phyloP scores from a whole-genome alignment of 2,888 invertebrate species.

The Scaptomyza cyrtandrae region DNA sequence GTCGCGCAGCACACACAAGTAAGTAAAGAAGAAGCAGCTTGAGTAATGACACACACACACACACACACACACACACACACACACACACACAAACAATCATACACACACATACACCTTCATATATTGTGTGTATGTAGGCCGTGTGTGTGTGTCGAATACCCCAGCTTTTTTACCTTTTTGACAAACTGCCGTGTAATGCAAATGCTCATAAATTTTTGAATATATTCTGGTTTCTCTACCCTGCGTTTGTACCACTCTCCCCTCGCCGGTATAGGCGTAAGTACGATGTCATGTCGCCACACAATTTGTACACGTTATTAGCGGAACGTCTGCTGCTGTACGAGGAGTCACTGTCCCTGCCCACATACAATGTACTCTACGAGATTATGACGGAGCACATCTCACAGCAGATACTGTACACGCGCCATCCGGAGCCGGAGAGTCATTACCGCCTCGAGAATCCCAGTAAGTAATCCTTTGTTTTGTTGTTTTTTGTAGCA shows the following conservation, averaged over 20 bases:
- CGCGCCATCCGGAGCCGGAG: conserved; percentile 97
- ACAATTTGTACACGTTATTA: conserved; percentile 98
- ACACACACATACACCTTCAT: not conserved
- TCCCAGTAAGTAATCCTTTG: conserved; percentile 90
- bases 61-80: not conserved
- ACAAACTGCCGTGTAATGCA: conserved; percentile 54
- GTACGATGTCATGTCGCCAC: conserved; percentile 99
- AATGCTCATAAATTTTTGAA: conserved; percentile 45
- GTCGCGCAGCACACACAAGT: conserved; percentile 99
- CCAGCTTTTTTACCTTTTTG: conserved; percentile 2
- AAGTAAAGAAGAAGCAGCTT: conserved; percentile 80
- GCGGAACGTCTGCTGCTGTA: conserved; percentile 95
- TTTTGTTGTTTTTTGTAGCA: not conserved
- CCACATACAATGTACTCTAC: conserved; percentile 99
- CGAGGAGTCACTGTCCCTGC: conserved; percentile 94
- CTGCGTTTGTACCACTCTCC: not conserved
- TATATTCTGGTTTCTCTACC: conserved; percentile 22
- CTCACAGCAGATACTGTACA: conserved; percentile 96
- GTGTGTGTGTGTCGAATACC: too few relatives aligned
- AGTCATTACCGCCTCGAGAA: conserved; percentile 97
- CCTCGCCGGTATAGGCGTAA: conserved; percentile 90
- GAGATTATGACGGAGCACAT: conserved; percentile 99
- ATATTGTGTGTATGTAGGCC: too few relatives aligned
- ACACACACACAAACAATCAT: not conserved
- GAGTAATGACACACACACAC: conserved; percentile 1